phyloP scores from a whole-genome alignment of 2,797 vertebrate species.

The Gallinago stenura region DNA sequence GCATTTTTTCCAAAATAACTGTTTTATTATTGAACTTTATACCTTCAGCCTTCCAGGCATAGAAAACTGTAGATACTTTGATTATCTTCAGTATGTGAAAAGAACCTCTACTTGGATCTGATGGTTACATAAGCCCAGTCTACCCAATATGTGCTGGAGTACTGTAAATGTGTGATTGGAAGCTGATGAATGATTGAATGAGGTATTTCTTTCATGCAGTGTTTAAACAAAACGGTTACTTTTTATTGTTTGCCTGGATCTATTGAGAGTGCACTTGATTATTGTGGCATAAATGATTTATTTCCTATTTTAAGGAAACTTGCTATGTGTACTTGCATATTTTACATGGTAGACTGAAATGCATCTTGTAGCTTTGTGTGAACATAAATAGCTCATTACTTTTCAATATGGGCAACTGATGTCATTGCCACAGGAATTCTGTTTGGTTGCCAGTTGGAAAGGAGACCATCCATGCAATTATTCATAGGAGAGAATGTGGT shows the following conservation, averaged over 20 bases:
- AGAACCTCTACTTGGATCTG: background rate
- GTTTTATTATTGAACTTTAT: background rate
- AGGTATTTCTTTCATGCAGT: background rate
- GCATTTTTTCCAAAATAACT: background rate
- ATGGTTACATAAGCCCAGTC: background rate
- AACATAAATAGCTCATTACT: background rate
- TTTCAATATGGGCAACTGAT: background rate
- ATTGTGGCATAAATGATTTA: background rate
- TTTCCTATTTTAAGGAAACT: background rate
- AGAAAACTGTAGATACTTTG: background rate
- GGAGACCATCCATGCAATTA: background rate
- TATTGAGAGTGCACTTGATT: background rate
- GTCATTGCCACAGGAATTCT: background rate
- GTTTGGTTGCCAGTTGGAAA: background rate
- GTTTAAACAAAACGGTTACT: background rate
- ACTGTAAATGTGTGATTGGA: background rate
- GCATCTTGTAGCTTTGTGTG: background rate
- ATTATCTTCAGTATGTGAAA: background rate
- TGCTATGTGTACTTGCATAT: accelerated
- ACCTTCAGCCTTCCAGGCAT: background rate
- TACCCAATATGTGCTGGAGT: background rate
- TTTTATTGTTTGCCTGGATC: background rate
- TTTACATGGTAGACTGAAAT: background rate
- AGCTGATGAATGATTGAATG: background rate
- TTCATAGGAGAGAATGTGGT: background rate